phyloP scores from a whole-genome alignment of 2,113 vertebrate species.

The Lophochroa leadbeateri region DNA sequence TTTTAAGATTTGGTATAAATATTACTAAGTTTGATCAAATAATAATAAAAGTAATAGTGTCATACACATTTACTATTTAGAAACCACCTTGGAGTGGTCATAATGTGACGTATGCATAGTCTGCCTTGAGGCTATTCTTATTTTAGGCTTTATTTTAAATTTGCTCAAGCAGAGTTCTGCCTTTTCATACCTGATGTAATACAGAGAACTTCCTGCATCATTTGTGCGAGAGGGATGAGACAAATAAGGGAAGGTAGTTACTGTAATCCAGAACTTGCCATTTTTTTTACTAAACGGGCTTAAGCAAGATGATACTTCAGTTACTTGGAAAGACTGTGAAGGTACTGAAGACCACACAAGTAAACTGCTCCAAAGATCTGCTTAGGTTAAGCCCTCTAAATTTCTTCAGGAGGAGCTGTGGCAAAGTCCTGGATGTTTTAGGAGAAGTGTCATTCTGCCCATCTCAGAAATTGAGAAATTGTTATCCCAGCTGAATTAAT shows the following conservation, averaged over 20 bases:
- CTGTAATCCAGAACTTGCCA: not conserved
- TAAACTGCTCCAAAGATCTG: not conserved
- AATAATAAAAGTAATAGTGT: not conserved
- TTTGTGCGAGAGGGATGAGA: not conserved
- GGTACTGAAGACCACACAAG: not conserved
- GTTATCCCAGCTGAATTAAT: not conserved
- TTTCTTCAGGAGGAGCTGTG: not conserved
- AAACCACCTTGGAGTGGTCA: not conserved
- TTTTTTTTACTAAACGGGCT: not conserved
- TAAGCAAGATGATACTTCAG: not conserved
- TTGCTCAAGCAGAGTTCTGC: not conserved
- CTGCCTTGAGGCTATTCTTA: not conserved
- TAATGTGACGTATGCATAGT: rapidly evolving
- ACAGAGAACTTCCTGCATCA: not conserved
- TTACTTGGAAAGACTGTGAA: not conserved
- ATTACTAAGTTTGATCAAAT: not conserved
- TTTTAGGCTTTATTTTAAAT: not conserved
- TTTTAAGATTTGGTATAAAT: not conserved
- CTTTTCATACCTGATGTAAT: not conserved
- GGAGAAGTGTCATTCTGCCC: not conserved
- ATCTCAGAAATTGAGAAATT: not conserved
- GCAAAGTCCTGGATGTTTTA: not conserved
- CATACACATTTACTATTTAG: not conserved
- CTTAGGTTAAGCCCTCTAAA: not conserved
- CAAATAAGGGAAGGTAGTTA: not conserved